A percentile compares a stretch with the other conserved stretches of the same genome.
These are phyloP conservation scores for Uria lomvia DNA, from an alignment of 2,113 vertebrate species.

Conservation along the genomic window DNA sequence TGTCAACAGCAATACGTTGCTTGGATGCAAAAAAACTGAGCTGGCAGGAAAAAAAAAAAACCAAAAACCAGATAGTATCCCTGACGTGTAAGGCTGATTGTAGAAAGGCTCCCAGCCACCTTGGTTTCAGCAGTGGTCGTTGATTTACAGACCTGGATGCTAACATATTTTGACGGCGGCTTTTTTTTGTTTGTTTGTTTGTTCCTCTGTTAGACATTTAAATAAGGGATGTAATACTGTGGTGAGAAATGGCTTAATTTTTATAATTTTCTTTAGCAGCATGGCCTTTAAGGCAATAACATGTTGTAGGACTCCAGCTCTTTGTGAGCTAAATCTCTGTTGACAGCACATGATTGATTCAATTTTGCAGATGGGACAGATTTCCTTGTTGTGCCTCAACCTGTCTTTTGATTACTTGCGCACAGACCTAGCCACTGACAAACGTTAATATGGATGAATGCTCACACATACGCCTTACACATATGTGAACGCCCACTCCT, in stretches of 20 bases:
- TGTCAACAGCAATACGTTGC: neutral
- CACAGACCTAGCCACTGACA: neutral
- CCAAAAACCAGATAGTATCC: neutral
- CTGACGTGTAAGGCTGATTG: neutral
- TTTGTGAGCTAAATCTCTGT: neutral
- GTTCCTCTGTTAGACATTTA: neutral
- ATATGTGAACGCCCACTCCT: slow-evolving; percentile 15
- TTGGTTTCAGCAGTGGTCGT: neutral
- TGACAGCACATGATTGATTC: slow-evolving; percentile 33
- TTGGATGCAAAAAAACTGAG: neutral
- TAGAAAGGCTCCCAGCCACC: neutral
- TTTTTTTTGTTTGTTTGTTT: neutral
- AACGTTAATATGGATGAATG: neutral
- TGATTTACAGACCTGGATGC: neutral
- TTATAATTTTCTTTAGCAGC: neutral
- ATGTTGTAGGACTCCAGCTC: neutral
- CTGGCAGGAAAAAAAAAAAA: neutral
- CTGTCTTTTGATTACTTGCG: slow-evolving; percentile 30
- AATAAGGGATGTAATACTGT: neutral
- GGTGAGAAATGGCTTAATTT: neutral
- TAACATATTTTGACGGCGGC: neutral
- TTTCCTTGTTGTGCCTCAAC: slow-evolving; percentile 24
- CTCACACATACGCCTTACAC: neutral
- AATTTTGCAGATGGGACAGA: neutral
- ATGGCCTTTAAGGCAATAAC: neutral